phyloP scores from a whole-genome alignment of 37 sponge, comb jelly and placozoan species.

The Petrosia ficiformis region DNA sequence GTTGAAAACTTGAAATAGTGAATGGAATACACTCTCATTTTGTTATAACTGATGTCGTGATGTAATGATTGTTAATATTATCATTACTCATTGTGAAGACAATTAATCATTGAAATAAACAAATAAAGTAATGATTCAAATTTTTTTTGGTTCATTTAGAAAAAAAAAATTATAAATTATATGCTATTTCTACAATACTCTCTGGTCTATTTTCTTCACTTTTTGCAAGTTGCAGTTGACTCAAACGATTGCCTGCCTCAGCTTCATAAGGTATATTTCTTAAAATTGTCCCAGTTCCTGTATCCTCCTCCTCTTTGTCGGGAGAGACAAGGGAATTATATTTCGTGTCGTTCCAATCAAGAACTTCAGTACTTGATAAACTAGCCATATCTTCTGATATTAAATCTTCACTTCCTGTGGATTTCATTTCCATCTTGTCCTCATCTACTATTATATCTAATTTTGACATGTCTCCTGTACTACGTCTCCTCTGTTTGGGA shows the following conservation, averaged over 20 bases:
- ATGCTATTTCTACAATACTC: neutral
- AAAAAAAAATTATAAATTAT: slow-evolving; percentile 4
- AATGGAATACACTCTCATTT: too few relatives aligned
- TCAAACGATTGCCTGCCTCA: slow-evolving; percentile 1
- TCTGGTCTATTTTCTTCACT: neutral
- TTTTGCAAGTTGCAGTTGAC: slow-evolving; percentile 1
- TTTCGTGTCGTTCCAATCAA: neutral
- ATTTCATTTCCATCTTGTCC: neutral
- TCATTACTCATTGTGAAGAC: too few relatives aligned
- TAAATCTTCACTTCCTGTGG: neutral
- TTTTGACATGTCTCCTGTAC: too few relatives aligned
- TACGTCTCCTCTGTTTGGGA: too few relatives aligned
- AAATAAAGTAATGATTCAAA: too few relatives aligned
- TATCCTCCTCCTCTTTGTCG: neutral
- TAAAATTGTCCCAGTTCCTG: neutral
- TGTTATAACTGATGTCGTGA: too few relatives aligned
- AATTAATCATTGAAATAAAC: too few relatives aligned
- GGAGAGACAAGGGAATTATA: neutral
- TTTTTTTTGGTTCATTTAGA: too few relatives aligned
- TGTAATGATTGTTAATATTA: too few relatives aligned
- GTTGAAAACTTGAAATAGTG: too few relatives aligned
- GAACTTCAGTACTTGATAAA: neutral
- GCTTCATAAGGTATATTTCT: neutral
- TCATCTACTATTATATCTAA: too few relatives aligned
- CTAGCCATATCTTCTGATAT: neutral